A percentile compares a stretch with the other conserved stretches of the same genome.
phyloP scores from a whole-genome alignment of 2,888 invertebrate genomes.

The Dynastes tityus region DNA sequence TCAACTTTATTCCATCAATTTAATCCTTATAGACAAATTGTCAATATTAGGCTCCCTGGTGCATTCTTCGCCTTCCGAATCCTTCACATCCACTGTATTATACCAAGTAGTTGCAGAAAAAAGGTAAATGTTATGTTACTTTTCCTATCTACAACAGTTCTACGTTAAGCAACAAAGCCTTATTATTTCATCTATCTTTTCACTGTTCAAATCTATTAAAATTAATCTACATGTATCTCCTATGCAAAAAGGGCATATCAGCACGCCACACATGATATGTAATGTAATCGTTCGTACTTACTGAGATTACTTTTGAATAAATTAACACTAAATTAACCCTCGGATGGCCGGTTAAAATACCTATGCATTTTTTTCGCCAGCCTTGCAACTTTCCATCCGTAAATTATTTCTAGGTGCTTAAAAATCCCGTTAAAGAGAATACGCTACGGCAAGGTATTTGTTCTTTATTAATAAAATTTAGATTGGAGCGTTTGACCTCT shows the following conservation, averaged over 20 bases:
- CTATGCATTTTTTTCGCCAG: neutral
- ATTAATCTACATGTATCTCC: neutral
- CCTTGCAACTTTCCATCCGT: neutral
- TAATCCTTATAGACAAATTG: too few species aligned
- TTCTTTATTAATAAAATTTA: conserved; percentile 34
- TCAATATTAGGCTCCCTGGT: too few species aligned
- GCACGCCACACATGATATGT: neutral
- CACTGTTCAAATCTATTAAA: neutral
- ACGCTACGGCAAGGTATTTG: conserved; percentile 6
- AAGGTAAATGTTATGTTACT: too few species aligned
- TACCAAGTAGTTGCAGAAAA: too few species aligned
- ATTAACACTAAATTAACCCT: neutral
- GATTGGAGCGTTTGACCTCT: conserved; percentile 24
- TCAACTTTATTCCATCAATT: too few species aligned
- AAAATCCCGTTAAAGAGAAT: conserved; percentile 9
- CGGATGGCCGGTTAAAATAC: neutral
- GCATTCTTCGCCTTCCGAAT: too few species aligned
- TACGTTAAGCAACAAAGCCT: too few species aligned
- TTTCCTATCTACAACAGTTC: too few species aligned
- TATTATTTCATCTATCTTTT: too few species aligned
- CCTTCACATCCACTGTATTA: too few species aligned
- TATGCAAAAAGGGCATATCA: neutral
- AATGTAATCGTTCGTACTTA: neutral
- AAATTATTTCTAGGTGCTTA: conserved; percentile 2
- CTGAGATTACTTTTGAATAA: neutral